A percentile compares a stretch with the other conserved stretches of the same genome.
These are phyloP conservation scores for Phyllostomus discolor DNA, from an alignment of 2,113 vertebrate genomes.

Conservation along the genomic window DNA sequence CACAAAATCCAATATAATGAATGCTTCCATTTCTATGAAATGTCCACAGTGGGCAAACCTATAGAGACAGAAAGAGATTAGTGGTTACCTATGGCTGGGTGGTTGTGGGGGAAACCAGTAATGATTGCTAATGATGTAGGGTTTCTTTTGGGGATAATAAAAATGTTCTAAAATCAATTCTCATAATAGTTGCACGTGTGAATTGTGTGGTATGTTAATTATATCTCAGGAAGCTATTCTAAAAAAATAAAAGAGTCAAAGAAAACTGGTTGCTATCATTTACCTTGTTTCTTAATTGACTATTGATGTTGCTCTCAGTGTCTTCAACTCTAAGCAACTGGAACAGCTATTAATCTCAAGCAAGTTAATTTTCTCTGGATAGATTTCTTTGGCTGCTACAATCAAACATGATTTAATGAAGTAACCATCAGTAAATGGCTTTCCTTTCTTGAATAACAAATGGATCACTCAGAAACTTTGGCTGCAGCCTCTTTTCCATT, in stretches of 20 bases:
- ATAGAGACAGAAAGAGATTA: not conserved
- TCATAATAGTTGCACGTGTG: not conserved
- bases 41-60: not conserved
- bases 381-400: not conserved
- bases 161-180: not conserved
- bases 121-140: not conserved
- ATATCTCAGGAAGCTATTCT: not conserved
- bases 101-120: not conserved
- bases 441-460: not conserved
- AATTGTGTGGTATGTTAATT: not conserved
- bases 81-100: not conserved
- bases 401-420: not conserved
- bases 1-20: not conserved
- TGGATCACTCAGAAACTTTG: not conserved
- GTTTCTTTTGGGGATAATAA: not conserved
- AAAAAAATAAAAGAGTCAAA: not conserved
- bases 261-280: not conserved
- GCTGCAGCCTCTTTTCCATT: not conserved
- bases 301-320: not conserved
- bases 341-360: not conserved
- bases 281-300: not conserved
- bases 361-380: not conserved
- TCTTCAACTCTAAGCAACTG: not conserved
- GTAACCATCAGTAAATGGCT: not conserved
- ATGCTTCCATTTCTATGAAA: not conserved